phyloP scores from a whole-genome alignment of 2,797 vertebrate species.

The Enteromius treurensis region DNA sequence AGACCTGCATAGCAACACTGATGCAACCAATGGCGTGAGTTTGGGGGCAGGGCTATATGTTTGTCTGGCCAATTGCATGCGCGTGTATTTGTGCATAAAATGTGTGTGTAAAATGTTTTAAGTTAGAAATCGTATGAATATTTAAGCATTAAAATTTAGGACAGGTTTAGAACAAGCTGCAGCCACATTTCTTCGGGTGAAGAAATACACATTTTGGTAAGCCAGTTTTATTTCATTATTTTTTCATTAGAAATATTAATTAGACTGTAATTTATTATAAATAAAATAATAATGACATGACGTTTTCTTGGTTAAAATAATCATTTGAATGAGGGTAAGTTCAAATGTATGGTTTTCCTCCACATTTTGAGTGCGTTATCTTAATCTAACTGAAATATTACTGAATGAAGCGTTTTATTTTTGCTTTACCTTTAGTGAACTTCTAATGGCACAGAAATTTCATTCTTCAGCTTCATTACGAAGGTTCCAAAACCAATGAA shows the following conservation, averaged over 20 bases:
- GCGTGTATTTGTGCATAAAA: background rate
- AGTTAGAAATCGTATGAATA: background rate
- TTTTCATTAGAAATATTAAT: background rate
- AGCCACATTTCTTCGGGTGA: background rate
- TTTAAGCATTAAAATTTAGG: background rate
- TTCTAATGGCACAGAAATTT: background rate
- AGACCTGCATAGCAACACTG: background rate
- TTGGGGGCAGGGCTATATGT: background rate
- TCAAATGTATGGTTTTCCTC: background rate
- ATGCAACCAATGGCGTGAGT: background rate
- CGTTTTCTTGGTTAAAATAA: background rate
- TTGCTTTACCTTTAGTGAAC: background rate
- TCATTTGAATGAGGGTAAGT: background rate
- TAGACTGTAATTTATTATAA: background rate
- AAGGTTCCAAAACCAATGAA: slow-evolving; percentile 19
- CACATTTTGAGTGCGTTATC: background rate
- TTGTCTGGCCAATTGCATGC: background rate
- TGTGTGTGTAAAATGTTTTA: background rate
- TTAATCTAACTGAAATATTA: background rate
- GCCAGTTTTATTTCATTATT: background rate
- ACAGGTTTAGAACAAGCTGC: background rate
- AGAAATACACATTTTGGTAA: background rate
- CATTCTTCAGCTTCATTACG: slow-evolving; percentile 9
- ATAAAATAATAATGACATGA: background rate
- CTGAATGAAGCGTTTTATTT: background rate